Evolutionary conservation across 2,113 vertebrate genomes (phyloP).

Genomic region (Mus musculus): GRCm39 chr4:155356001-155356500

Average conservation of each 20-base stretch:
- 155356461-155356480: neutral
- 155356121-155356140: neutral
- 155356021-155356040: conserved; percentile 98
- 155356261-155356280: neutral
- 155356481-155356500: neutral
- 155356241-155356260: neutral
- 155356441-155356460: too few species aligned
- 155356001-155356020: conserved; percentile 98
- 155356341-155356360: neutral
- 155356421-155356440: neutral
- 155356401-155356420: neutral
- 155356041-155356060: conserved; percentile 99
- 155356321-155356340: neutral
- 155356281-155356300: neutral
- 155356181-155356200: neutral
- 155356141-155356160: neutral
- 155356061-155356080: conserved; percentile 82
- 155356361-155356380: neutral
- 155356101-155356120: neutral
- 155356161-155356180: accelerated
- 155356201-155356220: neutral
- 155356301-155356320: neutral
- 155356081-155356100: neutral
- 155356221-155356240: neutral
- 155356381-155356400: neutral